These are phyloP conservation scores for Lasioglossum oenotherae DNA, from an alignment of 2,888 invertebrate genomes.

Conservation along the genomic window DNA sequence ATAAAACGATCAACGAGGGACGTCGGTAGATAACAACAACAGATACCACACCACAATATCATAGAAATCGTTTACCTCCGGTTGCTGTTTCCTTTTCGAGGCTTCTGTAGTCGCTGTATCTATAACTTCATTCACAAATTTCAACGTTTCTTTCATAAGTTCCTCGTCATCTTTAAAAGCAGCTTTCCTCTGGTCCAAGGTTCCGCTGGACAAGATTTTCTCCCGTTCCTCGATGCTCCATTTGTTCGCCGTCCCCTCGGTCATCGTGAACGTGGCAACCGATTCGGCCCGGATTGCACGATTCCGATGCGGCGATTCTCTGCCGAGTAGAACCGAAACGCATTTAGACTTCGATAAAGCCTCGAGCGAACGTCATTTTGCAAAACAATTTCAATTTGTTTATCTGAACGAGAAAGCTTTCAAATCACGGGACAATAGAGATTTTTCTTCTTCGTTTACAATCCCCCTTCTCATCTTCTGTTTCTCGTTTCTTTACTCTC, in stretches of 20 bases:
- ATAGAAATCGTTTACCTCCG: slow-evolving; percentile 71
- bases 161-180: slow-evolving; percentile 84
- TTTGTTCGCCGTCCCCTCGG: slow-evolving; percentile 73
- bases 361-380: no score
- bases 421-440: no score
- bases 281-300: neutral
- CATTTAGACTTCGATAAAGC: neutral
- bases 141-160: slow-evolving; percentile 84
- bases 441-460: neutral
- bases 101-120: slow-evolving; percentile 84
- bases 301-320: neutral
- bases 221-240: slow-evolving; percentile 78
- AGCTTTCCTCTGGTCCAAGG: slow-evolving; percentile 81
- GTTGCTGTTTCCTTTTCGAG: slow-evolving; percentile 77
- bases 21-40: neutral
- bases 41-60: neutral
- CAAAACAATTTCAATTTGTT: neutral
- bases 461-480: neutral
- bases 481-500: neutral
- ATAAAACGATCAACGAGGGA: neutral
- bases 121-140: slow-evolving; percentile 85
- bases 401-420: neutral
- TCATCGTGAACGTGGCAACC: slow-evolving; percentile 63
- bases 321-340: neutral
- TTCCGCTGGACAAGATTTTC: slow-evolving; percentile 73